These are phyloP conservation scores for Datnioides undecimradiatus DNA, from an alignment of 2,113 vertebrate genomes.

Conservation along the genomic window DNA sequence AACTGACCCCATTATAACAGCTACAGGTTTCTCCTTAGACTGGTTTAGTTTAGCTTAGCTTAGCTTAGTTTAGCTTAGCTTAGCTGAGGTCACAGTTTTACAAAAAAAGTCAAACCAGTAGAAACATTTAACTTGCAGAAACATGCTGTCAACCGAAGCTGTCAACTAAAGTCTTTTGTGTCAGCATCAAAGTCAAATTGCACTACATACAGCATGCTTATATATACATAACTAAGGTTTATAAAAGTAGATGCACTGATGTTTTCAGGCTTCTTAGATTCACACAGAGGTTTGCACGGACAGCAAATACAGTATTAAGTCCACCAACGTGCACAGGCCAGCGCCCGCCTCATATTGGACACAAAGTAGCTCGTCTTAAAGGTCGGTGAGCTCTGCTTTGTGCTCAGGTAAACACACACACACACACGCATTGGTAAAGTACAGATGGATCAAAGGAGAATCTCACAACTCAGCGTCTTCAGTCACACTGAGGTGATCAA, in stretches of 20 bases:
- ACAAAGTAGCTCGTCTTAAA: neutral
- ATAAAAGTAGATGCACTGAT: too few relatives aligned
- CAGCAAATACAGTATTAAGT: conserved; percentile 3
- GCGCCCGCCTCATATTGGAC: neutral
- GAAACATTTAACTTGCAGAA: neutral
- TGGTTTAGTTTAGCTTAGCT: too few relatives aligned
- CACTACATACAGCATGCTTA: too few relatives aligned
- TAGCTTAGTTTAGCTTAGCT: too few relatives aligned
- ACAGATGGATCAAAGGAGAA: neutral
- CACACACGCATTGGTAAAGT: neutral
- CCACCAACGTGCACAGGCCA: neutral
- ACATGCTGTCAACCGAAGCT: neutral
- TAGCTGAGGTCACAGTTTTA: too few relatives aligned
- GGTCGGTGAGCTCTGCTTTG: conserved; percentile 3
- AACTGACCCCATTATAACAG: too few relatives aligned
- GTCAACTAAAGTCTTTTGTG: neutral
- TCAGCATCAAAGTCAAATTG: neutral
- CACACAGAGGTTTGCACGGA: neutral
- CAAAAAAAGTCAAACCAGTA: too few relatives aligned
- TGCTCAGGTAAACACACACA: conserved; percentile 18
- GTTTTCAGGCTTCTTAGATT: neutral
- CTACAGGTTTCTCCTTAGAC: too few relatives aligned
- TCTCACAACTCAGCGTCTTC: neutral
- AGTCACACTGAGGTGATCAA: neutral
- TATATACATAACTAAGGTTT: neutral